Evolutionary conservation across 2,888 invertebrate species (phyloP).

Genomic region (Halictus ligatus): DNA sequence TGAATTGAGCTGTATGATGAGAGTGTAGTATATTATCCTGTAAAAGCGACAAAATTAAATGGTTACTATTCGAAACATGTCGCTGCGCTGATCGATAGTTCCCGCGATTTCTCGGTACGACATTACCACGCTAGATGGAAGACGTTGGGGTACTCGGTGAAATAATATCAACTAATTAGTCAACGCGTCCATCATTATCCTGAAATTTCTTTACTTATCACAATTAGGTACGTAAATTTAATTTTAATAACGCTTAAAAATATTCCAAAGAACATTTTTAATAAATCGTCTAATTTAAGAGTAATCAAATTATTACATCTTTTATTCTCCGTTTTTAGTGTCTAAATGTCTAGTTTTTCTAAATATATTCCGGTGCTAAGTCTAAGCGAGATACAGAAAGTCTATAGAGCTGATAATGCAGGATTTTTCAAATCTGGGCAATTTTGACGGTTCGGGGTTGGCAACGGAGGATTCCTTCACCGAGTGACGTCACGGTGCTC

Average conservation of each 20-base stretch:
- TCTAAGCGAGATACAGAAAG: background rate
- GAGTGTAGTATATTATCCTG: background rate
- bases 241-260: background rate
- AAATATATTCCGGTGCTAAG: background rate
- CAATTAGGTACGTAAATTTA: background rate
- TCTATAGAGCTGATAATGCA: background rate
- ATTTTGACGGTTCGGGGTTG: background rate
- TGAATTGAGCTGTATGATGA: background rate
- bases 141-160: background rate
- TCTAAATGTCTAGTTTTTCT: background rate
- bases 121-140: background rate
- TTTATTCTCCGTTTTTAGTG: background rate
- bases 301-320: background rate
- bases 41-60: background rate
- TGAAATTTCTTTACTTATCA: background rate
- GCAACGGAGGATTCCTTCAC: background rate
- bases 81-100: background rate
- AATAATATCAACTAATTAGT: background rate
- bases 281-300: background rate
- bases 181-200: background rate
- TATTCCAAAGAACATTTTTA: background rate
- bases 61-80: background rate
- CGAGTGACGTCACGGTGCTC: slow-evolving; percentile 60
- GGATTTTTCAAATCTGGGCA: background rate
- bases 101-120: background rate